phyloP scores from a whole-genome alignment of 2,888 invertebrate genomes.

The Arctia plantaginis region DNA sequence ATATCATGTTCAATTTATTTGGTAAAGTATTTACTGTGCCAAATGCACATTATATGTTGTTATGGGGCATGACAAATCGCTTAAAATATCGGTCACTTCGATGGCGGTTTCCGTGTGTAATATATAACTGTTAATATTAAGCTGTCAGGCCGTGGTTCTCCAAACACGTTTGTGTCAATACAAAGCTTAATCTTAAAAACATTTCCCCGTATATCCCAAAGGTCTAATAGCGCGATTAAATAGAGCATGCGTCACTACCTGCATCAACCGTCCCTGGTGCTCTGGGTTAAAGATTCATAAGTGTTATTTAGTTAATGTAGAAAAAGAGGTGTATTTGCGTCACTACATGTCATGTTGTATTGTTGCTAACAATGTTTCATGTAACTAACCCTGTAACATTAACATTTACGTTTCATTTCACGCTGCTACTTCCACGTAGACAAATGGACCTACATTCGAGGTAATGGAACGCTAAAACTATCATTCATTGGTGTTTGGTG shows the following conservation, averaged over 20 bases:
- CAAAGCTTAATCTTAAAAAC: background rate
- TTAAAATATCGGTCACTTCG: background rate
- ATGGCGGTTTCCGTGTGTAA: background rate
- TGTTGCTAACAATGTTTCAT: constrained; percentile 35
- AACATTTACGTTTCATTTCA: constrained; percentile 71
- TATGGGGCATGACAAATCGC: no score
- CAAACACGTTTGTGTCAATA: background rate
- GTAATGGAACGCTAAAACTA: constrained; percentile 73
- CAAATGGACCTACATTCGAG: constrained; percentile 87
- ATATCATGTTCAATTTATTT: no score
- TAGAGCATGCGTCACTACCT: background rate
- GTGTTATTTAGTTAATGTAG: background rate
- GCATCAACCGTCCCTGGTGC: background rate
- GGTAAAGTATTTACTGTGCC: background rate
- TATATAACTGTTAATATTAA: background rate
- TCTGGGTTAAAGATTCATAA: background rate
- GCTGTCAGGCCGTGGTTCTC: background rate
- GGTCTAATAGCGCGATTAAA: background rate
- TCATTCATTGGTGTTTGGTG: constrained; percentile 22
- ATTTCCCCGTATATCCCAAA: background rate
- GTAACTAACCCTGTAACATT: constrained; percentile 45
- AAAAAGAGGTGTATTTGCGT: constrained; percentile 22
- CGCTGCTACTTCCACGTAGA: constrained; percentile 73
- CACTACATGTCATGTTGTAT: constrained; percentile 16
- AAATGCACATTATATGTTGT: background rate